A percentile compares a stretch with the other conserved stretches of the same genome.
Conservation (phyloP, 2,113 vertebrate genomes). For the Phrynosoma blainvillii region DNA sequence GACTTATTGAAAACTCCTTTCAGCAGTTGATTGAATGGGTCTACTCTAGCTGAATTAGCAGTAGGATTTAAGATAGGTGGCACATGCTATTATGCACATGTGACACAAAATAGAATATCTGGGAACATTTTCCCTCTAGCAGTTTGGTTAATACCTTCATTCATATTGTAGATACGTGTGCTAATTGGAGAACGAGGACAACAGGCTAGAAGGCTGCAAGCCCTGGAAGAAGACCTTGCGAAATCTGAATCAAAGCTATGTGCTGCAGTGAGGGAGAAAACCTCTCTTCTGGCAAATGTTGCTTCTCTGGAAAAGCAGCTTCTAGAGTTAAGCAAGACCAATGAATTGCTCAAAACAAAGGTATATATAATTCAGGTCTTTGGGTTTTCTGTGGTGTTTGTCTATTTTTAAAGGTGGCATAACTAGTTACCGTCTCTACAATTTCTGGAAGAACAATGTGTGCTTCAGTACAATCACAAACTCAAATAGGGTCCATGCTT, state of each 20-base stretch:
- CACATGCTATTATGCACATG: no score
- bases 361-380: slow-evolving; percentile 65
- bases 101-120: neutral
- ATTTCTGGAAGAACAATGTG: no score
- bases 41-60: no score
- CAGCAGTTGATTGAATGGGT: no score
- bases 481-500: neutral
- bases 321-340: slow-evolving; percentile 85
- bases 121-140: neutral
- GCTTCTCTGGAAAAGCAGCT: slow-evolving; percentile 89
- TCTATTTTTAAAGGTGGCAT: neutral
- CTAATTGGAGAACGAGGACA: slow-evolving; percentile 87
- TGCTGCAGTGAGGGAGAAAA: slow-evolving; percentile 87
- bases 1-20: no score
- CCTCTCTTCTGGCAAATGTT: slow-evolving; percentile 80
- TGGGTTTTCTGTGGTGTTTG: neutral
- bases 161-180: slow-evolving; percentile 80
- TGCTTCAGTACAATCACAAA: no score
- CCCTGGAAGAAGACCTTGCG: slow-evolving; percentile 84
- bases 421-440: neutral
- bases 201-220: slow-evolving; percentile 83
- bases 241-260: slow-evolving; percentile 88
- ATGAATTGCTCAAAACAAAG: slow-evolving; percentile 93
- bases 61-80: no score
- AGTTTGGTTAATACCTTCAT: neutral